phyloP scores from a whole-genome alignment of 2,797 vertebrate genomes.

The Fistularia tabacaria region DNA sequence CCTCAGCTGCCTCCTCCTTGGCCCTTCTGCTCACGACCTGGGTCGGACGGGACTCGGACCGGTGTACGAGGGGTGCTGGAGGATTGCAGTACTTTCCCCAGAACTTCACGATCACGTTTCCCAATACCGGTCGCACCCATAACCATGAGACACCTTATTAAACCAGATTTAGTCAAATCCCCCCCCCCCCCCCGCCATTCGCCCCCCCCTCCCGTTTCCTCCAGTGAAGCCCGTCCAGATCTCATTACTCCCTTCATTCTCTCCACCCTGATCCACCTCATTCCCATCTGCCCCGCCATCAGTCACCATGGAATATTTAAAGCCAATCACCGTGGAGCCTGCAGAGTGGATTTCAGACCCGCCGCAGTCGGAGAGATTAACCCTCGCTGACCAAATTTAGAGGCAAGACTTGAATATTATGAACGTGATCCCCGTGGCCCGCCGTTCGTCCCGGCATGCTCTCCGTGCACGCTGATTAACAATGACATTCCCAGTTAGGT shows the following conservation, averaged over 20 bases:
- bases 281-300: conserved; percentile 50
- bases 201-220: conserved; percentile 19
- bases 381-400: conserved; percentile 45
- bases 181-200: no score
- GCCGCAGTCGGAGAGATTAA: conserved; percentile 36
- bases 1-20: no score
- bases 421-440: conserved; percentile 16
- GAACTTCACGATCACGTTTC: no score
- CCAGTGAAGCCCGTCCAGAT: conserved; percentile 21
- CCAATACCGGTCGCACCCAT: no score
- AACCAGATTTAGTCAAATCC: no score
- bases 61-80: no score
- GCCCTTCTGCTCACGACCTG: no score
- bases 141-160: no score
- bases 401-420: conserved; percentile 28
- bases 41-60: no score
- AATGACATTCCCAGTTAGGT: neutral
- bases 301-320: conserved; percentile 60
- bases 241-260: conserved; percentile 36
- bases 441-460: neutral
- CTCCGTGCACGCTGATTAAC: no score
- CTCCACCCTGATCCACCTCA: no score
- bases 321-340: conserved; percentile 26
- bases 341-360: conserved; percentile 46
- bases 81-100: no score